Evolutionary conservation across 2,113 vertebrate genomes (phyloP), one percentile per base, ranked within the genome.

Genomic region (Brachirus orientalis): DNA sequence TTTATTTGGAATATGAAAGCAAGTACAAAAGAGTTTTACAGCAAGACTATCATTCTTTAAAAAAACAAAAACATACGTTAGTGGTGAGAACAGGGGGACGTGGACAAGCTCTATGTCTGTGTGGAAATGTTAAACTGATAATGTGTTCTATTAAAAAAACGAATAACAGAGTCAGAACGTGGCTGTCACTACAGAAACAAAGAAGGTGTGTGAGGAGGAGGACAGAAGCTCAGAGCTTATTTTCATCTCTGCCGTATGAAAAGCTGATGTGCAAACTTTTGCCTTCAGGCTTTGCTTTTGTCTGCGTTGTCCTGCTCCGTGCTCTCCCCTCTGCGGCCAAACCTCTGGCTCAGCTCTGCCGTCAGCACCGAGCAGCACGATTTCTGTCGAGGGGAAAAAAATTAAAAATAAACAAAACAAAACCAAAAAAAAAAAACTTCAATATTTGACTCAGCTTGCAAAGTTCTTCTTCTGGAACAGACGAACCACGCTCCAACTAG

Each of bases 311-410:
- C 94, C 33, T 85, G 81, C 66, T 81, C 89, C 12, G 77, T 40
- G 16, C 77, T 88, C 84, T 56, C 79, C 5, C 76, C 91, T 19
- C 80, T 14, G 61, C 81, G 54, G 80, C 90, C 90, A 7, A 96
- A 92, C 3, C 96, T 90, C 13, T 85, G 82, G 70, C 86, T 90
- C 56, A 97, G 86, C 70, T 97, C 96, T 52, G 93, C 92, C 1
- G 86, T 92, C 88, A 96, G 83, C 59, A 93, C 83, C 0, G 94
- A 92, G 86, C 95, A 96, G 73, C 94, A 96, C 0, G 95, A 95
- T 77, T 93, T 96, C 96, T 97, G 91, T 1, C 1, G 13, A 33
- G n/a, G n/a, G n/a, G n/a, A n/a, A n/a, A n/a, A n/a, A n/a, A n/a
- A n/a, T n/a, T n/a, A n/a, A n/a, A n/a, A n/a, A n/a, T n/a, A n/a